These are phyloP conservation scores for Lampris megalopsis DNA, from an alignment of 2,113 vertebrate genomes.

Conservation along the genomic window DNA sequence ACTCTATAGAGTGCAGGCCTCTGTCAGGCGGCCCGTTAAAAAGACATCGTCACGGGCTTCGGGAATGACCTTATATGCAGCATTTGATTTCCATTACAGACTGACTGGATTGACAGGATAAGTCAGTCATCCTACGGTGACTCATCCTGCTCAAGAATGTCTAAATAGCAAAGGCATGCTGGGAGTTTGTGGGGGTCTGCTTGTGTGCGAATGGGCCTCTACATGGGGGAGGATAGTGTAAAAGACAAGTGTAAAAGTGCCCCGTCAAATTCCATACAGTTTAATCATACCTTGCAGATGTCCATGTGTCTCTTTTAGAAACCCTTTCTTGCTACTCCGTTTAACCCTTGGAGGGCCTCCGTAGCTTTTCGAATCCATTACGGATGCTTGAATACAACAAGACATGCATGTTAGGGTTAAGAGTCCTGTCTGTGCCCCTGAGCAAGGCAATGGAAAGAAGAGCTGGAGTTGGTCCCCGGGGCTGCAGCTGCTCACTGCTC, in stretches of 20 bases:
- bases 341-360: no score
- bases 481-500: no score
- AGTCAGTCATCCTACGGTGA: constrained; percentile 54
- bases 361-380: no score
- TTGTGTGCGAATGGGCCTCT: constrained; percentile 7
- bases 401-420: no score
- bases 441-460: no score
- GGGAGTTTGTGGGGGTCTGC: constrained; percentile 8
- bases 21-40: constrained; percentile 37
- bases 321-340: no score
- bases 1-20: background rate
- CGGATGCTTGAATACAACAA: no score
- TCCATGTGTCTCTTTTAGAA: background rate
- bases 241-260: constrained; percentile 58
- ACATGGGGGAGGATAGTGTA: background rate
- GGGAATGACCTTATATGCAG: constrained; percentile 63
- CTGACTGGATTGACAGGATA: constrained; percentile 58
- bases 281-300: constrained; percentile 39
- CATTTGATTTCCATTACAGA: constrained; percentile 61
- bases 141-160: constrained; percentile 57
- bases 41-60: constrained; percentile 44
- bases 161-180: constrained; percentile 39
- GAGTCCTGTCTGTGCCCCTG: no score
- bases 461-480: no score
- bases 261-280: constrained; percentile 35